Base-by-base conservation (phyloP, 2,888 invertebrate genomes). In the Eilema griseolum region DNA sequence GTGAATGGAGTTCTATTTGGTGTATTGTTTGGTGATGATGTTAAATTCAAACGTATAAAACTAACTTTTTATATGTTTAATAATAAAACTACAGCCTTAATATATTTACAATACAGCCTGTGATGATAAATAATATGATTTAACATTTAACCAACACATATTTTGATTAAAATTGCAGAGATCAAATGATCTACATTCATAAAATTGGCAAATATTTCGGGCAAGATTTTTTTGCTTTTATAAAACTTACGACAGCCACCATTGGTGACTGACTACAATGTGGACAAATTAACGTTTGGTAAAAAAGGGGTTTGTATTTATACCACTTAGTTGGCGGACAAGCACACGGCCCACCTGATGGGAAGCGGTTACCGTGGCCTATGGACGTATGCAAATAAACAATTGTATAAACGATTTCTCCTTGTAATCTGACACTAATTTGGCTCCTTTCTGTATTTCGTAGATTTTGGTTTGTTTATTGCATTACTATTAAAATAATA, bases 51-150 rank as follows among this genome's bases (percentile, higher is more conserved):
- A 59, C 26, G 33, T 37, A 28, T 10, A 59, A 57, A 66, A 26
- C 59, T 57, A 57, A 66, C n/a, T 66, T 33, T 37, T 12, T 41
- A 37, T 37, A 20, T 24, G n/a, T n/a, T n/a, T n/a, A 20, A 59
- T 59, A n/a, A n/a, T 52, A 66, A 24, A 57, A 59, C 20, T 59
- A 66, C 59, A 66, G 66, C 66, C 57, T n/a, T 59, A 33, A 66
- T 26, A 26, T 41, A 66, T 37, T 26, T 66, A 66, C 26, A 37
- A 37, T 37, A 57, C 11, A 11, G 12, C 12, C 37, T 5, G 12
- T 14, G 41, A 41, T 41, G 41, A 41, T 16, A 16, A 41, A 41
- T 37, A 37, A 37, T 37, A 37, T 2, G 12, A 37, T 37, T 11
- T 37, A 37, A 12, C 37, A 37, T 37, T 37, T 37, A 37, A 37